Evolutionary conservation across 2,113 vertebrate species (phyloP), one percentile per base, ranked within the genome.

Genomic region (Ptyas mucosa): DNA sequence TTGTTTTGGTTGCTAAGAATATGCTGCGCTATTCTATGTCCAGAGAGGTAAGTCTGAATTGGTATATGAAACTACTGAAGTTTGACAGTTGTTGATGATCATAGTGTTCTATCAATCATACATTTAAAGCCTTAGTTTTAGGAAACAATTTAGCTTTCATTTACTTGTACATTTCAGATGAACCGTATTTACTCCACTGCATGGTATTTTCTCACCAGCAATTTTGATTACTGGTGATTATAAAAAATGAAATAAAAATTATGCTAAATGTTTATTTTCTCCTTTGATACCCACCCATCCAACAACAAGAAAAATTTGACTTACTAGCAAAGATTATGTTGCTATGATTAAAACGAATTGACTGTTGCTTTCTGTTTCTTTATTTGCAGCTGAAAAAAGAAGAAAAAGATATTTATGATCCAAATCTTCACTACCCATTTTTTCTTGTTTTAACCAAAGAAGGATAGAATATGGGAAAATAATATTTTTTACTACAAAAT

Each of bases 341-440:
- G 7, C 61, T 94, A 75, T 91, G 91, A 94, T 94, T 6, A 94
- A 89, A 54, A 94, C 93, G 95, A 46, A 93, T 93, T 53, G 69
- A 81, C 51, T 93, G 39, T 81, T 49, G 81, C 89, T 96, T 89
- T 91, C 93, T 95, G 91, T 95, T 61, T 69, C 90, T 96, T 87
- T 96, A 94, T 98, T 98, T 98, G 93, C 98, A 99, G 99, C 98
- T 99, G 98, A 98, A 98, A 97, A 98, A 97, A 57, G 98, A 98
- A 96, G 98, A 98, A 92, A 98, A 98, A 89, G 98, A 98, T 54
- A 95, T 95, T 6, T 99, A 99, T 54, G 99, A 99, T 51, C 98
- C 99, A 96, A 98, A 99, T 94, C 98, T 99, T 96, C 99, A 99
- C 97, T 99, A 99, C 93, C 99, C 99, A 88, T 95, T 98, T 96